A percentile compares a stretch with the other conserved stretches of the same genome.
These are phyloP conservation scores for Rhynchonycteris naso DNA, from an alignment of 2,797 vertebrate genomes.

Conservation along the genomic window DNA sequence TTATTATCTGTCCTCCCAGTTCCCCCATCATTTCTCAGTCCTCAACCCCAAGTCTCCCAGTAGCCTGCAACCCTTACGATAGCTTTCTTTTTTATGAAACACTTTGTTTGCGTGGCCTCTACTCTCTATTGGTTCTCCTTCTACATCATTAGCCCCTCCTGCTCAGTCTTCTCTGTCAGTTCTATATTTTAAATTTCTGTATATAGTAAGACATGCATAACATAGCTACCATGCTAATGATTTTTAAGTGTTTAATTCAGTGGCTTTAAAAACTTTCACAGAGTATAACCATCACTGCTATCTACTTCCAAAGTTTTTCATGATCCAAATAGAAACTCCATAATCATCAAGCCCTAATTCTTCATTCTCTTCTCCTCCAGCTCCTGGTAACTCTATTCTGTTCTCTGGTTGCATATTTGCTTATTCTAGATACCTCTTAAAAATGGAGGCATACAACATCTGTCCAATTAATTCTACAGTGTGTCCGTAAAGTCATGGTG, in stretches of 20 bases:
- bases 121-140: not conserved
- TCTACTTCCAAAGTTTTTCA: not conserved
- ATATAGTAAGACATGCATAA: not conserved
- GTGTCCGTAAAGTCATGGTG: no score
- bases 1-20: not conserved
- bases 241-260: not conserved
- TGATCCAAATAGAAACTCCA: not conserved
- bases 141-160: not conserved
- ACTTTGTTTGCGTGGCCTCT: not conserved
- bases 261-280: not conserved
- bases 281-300: not conserved
- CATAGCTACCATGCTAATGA: not conserved
- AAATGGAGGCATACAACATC: not conserved
- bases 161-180: not conserved
- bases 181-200: not conserved
- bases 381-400: not conserved
- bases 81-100: not conserved
- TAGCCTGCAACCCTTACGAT: not conserved
- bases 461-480: not conserved
- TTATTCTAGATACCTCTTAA: not conserved
- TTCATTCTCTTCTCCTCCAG: not conserved
- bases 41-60: not conserved
- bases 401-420: not conserved
- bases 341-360: not conserved
- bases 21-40: not conserved